Evolutionary conservation across 2,888 invertebrate species (phyloP), one percentile per base, ranked within the genome.

Genomic region (Apomyelois bistriatella): DNA sequence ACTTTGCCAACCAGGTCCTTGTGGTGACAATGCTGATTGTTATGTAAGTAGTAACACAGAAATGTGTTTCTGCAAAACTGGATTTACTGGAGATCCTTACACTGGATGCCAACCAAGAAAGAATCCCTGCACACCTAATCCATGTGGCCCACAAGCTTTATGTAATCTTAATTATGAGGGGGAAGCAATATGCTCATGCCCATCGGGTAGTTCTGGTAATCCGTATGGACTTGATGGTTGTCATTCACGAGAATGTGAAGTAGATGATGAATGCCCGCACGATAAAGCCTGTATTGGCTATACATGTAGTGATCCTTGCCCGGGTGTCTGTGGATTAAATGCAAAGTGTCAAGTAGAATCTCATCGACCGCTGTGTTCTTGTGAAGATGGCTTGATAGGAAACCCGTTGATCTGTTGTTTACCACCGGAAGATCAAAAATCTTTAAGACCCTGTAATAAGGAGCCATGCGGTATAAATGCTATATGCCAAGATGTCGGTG

Each of bases 1-100:
- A 6, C 83, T 96, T 8, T 97, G 96, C 68, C 92, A 93, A 75
- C 96, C 96, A 8, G 96, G 96, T 8, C 95, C 96, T 1, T 97
- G 97, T 81, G 96, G 96, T 22, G 81, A 87, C 13, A 95, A 97
- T 76, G 94, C 96, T 8, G 96, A 96, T 72, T 97, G 97, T 74
- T 96, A 96, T 70, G 94, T 96, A 4, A 92, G 94, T 46, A 94
- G 94, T 54, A 95, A 95, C 68, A 93, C 93, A 68, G 97, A 97
- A 79, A 94, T 95, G 78, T 97, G 97, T 77, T 96, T 94, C 79
- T 97, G 97, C 68, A 93, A 93, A 73, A 76, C 91, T 46, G 95
- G 95, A 22, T 96, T 91, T 76, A 91, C 91, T 41, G 97, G 97
- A 13, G 95, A 97, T 86, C 94, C 97, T 3, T 95, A 96, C 66